These are phyloP conservation scores for Chelmon rostratus DNA, from an alignment of 2,797 vertebrate species.

Conservation along the genomic window DNA sequence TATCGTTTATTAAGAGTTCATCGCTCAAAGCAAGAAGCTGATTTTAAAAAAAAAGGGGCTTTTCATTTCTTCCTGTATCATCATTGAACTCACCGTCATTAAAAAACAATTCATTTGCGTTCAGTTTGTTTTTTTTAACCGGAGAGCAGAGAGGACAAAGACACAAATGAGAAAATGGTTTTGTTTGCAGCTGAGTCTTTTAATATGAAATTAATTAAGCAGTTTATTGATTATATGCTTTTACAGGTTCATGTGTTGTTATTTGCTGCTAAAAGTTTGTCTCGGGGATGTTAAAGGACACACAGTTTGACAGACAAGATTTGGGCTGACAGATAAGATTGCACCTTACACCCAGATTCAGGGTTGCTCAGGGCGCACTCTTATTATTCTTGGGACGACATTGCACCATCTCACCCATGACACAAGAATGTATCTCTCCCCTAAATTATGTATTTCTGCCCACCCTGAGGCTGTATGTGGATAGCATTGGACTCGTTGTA, in stretches of 20 bases:
- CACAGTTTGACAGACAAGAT: slow-evolving; percentile 54
- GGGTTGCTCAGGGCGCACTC: slow-evolving; percentile 52
- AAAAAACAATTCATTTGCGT: background rate
- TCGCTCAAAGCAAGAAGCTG: background rate
- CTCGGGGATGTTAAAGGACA: background rate
- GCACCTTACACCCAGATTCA: slow-evolving; percentile 55
- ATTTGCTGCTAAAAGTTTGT: slow-evolving; percentile 8
- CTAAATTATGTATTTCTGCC: slow-evolving; percentile 61
- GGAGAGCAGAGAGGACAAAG: background rate
- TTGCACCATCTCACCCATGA: slow-evolving; percentile 65
- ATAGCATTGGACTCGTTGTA: background rate
- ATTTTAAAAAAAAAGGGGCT: background rate
- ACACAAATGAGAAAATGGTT: background rate
- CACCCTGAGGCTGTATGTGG: slow-evolving; percentile 38
- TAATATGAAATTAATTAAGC: background rate
- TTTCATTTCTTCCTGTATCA: background rate
- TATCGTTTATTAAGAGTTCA: background rate
- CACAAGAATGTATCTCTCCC: slow-evolving; percentile 50
- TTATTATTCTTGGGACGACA: slow-evolving; percentile 69
- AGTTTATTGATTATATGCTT: slow-evolving; percentile 1
- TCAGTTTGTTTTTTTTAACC: background rate
- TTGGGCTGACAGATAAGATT: slow-evolving; percentile 58
- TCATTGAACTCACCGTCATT: background rate
- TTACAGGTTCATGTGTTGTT: background rate
- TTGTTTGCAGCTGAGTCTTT: background rate